Evolutionary conservation across 2,888 invertebrate genomes (phyloP).

Genomic region (Drosophila mayaguana): DNA sequence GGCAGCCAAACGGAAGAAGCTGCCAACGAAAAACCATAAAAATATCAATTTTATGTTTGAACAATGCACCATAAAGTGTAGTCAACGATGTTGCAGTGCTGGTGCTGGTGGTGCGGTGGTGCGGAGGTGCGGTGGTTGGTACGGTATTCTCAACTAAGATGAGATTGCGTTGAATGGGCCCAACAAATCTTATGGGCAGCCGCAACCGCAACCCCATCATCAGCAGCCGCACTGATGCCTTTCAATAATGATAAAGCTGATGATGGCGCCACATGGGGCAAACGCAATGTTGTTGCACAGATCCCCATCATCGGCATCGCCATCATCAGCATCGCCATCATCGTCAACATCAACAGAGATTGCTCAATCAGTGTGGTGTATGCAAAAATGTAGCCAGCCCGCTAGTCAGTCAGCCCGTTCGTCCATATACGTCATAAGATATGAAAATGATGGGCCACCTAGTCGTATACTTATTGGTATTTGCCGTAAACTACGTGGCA

Average conservation of each 20-base stretch:
- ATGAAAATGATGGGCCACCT: slow-evolving; percentile 69
- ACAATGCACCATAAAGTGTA: slow-evolving; percentile 63
- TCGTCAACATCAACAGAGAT: slow-evolving; percentile 52
- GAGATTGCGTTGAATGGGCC: slow-evolving; percentile 43
- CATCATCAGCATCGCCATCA: slow-evolving; percentile 33
- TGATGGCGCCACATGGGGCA: slow-evolving; percentile 57
- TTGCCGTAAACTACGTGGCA: slow-evolving; percentile 66
- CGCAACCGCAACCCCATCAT: slow-evolving; percentile 45
- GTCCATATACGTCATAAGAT: slow-evolving; percentile 56
- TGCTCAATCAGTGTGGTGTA: slow-evolving; percentile 65
- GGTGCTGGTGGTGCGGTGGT: background rate
- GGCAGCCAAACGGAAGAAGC: slow-evolving; percentile 45
- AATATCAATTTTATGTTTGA: slow-evolving; percentile 70
- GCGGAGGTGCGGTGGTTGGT: background rate
- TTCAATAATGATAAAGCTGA: slow-evolving; percentile 65
- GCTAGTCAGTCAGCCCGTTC: slow-evolving; percentile 19
- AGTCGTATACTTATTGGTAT: slow-evolving; percentile 35
- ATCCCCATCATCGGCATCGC: background rate
- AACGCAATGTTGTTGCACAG: slow-evolving; percentile 11
- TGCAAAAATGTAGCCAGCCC: slow-evolving; percentile 49
- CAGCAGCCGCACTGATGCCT: slow-evolving; percentile 43
- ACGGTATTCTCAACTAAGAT: slow-evolving; percentile 26
- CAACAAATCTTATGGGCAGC: slow-evolving; percentile 40
- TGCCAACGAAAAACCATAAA: slow-evolving; percentile 51
- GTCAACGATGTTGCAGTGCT: slow-evolving; percentile 8